Base-by-base conservation (phyloP, 64 coral and sea anemone genomes). In the Trachythela sp. region DNA sequence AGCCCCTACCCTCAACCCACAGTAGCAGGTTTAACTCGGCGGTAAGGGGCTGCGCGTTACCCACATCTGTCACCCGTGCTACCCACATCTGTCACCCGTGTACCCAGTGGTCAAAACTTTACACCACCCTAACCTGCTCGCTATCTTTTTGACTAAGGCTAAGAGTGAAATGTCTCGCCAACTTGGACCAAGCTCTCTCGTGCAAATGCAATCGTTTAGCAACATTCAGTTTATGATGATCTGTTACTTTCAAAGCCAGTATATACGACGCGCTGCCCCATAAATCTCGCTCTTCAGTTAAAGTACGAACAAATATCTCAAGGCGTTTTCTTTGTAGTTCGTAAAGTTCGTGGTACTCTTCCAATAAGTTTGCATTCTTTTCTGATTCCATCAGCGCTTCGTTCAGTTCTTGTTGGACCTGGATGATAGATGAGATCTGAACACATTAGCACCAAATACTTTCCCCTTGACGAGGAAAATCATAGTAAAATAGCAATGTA, bases 311-410 rank as follows among this genome's bases (percentile, higher is more conserved):
- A 40, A 26, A 13, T 85, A 52, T 84, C 49, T 99, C 93, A 1
- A 99, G 87, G 30, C 96, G 86, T 54, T 94, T 95, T 64, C 96
- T 92, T 33, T 99, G 96, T 48, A 99, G 83, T 83, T 99, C 96
- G 80, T 99, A 99, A 42, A 99, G 38, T 35, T 93, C 96, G 30
- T 99, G 96, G 39, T 99, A 99, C 72, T 99, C 96, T 85, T 91
- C 84, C 51, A 99, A 92, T 18, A 99, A 91, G 84, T 94, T 97
- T 48, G 95, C 93, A 42, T 97, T 97, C 70, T 97, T 97, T 27
- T 97, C 92, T 8, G 95, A 97, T 92, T 97, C 95, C 36, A 89
- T 38, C 83, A 97, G 84, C 11, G 95, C 95, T n/a, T 85, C 88
- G 80, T 94, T 83, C 13, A 97, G 93, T 90, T 97, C 75, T 39